phyloP scores from a whole-genome alignment of 2,113 vertebrate species.

The Oncorhynchus clarkii region DNA sequence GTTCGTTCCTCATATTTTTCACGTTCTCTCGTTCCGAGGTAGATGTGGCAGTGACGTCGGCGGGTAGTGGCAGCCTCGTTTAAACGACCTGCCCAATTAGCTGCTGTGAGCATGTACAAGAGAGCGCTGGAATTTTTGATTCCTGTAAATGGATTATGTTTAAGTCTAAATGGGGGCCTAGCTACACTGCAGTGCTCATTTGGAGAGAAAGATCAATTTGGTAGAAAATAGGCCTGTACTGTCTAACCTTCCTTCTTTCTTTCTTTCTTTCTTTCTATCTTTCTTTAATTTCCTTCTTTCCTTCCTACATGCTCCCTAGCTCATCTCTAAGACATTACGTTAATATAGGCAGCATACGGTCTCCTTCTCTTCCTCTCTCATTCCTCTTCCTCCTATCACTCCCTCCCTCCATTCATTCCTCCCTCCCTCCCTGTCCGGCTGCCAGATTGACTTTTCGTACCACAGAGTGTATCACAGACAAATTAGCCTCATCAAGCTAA shows the following conservation, averaged over 20 bases:
- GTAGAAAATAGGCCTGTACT: background rate
- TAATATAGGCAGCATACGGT: background rate
- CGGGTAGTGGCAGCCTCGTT: conserved; percentile 17
- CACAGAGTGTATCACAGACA: too few relatives aligned
- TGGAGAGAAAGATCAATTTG: background rate
- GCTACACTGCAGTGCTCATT: background rate
- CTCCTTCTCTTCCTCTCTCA: background rate
- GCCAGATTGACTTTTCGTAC: background rate
- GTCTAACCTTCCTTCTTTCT: background rate
- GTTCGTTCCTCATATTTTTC: conserved; percentile 1
- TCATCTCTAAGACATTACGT: background rate
- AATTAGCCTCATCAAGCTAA: too few relatives aligned
- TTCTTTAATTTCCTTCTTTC: too few relatives aligned
- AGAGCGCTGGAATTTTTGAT: conserved; percentile 33
- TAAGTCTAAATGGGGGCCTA: background rate
- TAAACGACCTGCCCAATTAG: conserved; percentile 55
- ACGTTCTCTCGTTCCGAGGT: background rate
- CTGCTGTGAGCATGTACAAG: conserved; percentile 27
- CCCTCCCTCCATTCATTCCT: background rate
- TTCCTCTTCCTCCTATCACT: too few relatives aligned
- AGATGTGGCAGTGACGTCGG: background rate
- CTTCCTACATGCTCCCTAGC: too few relatives aligned
- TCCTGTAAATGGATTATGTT: background rate
- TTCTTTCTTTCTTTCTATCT: too few relatives aligned
- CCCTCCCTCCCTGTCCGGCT: background rate